phyloP scores from a whole-genome alignment of 2,888 invertebrate genomes.

The Myathropa florea region DNA sequence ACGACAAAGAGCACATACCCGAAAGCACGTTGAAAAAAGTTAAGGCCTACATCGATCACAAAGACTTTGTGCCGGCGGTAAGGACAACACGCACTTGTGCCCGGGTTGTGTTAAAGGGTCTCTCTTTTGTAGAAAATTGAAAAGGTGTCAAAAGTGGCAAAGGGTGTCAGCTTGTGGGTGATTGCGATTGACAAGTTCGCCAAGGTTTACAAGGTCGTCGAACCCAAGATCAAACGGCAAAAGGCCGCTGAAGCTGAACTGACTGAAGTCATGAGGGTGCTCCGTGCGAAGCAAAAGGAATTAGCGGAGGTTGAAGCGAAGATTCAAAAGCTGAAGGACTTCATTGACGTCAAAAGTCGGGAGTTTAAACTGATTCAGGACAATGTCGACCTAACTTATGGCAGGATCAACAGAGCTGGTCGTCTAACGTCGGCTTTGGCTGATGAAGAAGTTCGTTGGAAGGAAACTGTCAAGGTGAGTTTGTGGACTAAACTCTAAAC shows the following conservation, averaged over 20 bases:
- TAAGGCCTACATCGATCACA: slow-evolving; percentile 90
- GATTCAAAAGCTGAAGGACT: slow-evolving; percentile 81
- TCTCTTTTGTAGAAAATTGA: slow-evolving; percentile 84
- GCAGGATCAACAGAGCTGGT: slow-evolving; percentile 90
- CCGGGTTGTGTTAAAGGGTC: neutral
- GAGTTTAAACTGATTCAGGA: slow-evolving; percentile 88
- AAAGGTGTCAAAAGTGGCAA: slow-evolving; percentile 93
- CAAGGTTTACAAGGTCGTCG: slow-evolving; percentile 91
- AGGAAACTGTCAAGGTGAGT: slow-evolving; percentile 83
- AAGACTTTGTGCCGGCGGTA: slow-evolving; percentile 91
- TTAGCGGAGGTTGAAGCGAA: slow-evolving; percentile 91
- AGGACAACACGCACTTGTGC: slow-evolving; percentile 25
- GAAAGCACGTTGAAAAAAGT: slow-evolving; percentile 89
- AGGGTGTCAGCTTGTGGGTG: slow-evolving; percentile 96
- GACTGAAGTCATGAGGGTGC: slow-evolving; percentile 87
- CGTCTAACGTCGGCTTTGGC: slow-evolving; percentile 92
- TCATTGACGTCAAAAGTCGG: slow-evolving; percentile 87
- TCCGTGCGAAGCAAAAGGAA: slow-evolving; percentile 90
- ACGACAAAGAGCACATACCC: slow-evolving; percentile 92
- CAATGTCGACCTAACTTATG: slow-evolving; percentile 89
- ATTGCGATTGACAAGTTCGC: slow-evolving; percentile 94
- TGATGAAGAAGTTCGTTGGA: slow-evolving; percentile 93
- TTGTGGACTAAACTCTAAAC: neutral
- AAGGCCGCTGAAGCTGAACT: slow-evolving; percentile 90
- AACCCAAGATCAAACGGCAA: slow-evolving; percentile 91